Base-by-base conservation (phyloP, 2,113 vertebrate genomes). In the Phasianus colchicus region DNA sequence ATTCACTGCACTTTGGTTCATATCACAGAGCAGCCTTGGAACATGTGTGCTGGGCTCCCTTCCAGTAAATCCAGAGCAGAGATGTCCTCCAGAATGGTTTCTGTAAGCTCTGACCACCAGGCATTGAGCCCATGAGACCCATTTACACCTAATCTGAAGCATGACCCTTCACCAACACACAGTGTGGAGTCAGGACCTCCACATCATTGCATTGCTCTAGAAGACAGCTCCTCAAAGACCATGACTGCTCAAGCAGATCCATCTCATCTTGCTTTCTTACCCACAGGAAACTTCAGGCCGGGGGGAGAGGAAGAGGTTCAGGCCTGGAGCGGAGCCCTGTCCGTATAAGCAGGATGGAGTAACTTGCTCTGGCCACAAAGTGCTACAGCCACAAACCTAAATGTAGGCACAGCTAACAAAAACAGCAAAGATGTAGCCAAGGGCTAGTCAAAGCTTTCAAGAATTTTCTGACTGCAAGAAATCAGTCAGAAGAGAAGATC, bases 321-420 rank as follows among this genome's bases (percentile, higher is more conserved):
- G 36, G 64, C 67, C 83, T 86, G 90, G 88, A 95, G 63, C 60
- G 48, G 20, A 93, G 60, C 90, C 75, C 50, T 83, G 72, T 18
- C 45, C 60, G 13, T 70, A 83, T 57, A 48, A 88, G 45, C 64
- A 77, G 30, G 18, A 69, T 30, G 40, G 69, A 24, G 45, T 58
- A 86, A 61, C 34, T 73, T 2, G 2, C 17, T 54, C 55, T 45
- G 72, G 58, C 32, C 58, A 47, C 40, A 69, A 75, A n/a, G 36
- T 5, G 0, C 55, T 76, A 64, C 29, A 84, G 71, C 57, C 88
- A 76, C 54, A 48, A 65, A 24, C 55, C 64, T 43, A 6, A 57
- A 72, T 43, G 42, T 19, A 85, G 58, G 40, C 43, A 83, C 36
- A 70, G 42, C 30, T 63, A 54, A 83, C 40, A 81, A 63, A 83